Base-by-base conservation (phyloP, 2,888 invertebrate species). In the Brachyptera putata region DNA sequence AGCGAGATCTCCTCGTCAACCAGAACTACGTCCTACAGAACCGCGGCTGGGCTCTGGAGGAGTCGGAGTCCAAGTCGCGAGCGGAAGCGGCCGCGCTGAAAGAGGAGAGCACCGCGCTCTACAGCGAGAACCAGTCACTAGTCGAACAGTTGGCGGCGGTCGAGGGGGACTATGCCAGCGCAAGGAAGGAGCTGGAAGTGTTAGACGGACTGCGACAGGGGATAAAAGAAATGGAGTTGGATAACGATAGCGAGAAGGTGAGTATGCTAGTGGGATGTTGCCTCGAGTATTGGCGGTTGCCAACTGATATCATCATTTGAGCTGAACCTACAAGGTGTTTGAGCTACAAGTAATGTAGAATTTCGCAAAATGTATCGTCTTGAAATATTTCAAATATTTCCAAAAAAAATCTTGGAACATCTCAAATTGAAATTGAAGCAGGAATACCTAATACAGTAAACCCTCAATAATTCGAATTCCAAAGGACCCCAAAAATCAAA, bases 1-100 rank as follows among this genome's bases (percentile, higher is more conserved):
- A 95, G 70, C 85, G 89, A 30, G 94, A 94, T 68, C 84, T 86
- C 46, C 79, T 85, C 66, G 76, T 81, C 1, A 76, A 76, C 25
- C 85, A 69, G 72, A 79, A 67, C 74, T 68, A 68, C 7, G 67
- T 78, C 1, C 77, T 91, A 1, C 87, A 90, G 68, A 75, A 78
- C 7, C 85, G 87, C 68, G 76, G 89, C 5, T 79, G 81, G 49
- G 74, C 75, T 1, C 78, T 88, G 0, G 84, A 85, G 66, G 84
- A 83, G 7, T 86, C 86, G 64, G 91, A 91, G 70, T 75, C 77
- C 1, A 82, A 82, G 60, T 73, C 89, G 3, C 83, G 84, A 63
- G 78, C 79, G 14, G 88, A 89, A 65, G 73, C 87, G 1, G 73
- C 77, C 1, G 72, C 78, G 5, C 77, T 85, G 18, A 80, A 84